Conservation (phyloP, 2,888 invertebrate genomes). For the Prosapia bicincta region DNA sequence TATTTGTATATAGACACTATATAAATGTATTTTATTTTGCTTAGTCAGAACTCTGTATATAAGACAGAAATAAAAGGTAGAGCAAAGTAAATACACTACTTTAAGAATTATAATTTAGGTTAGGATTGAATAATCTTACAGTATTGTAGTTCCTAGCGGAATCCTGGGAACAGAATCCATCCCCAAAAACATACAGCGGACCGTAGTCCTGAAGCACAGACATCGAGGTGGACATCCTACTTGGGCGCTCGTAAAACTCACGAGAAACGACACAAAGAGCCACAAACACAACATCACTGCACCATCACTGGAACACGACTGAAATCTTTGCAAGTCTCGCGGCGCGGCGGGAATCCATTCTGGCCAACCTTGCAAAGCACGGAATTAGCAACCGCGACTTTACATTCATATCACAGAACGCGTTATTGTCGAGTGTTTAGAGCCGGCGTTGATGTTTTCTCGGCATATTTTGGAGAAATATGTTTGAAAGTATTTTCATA, state of each 20-base stretch:
- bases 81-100: too few species aligned
- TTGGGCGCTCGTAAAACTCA: conserved; percentile 31
- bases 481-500: too few species aligned
- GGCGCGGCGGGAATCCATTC: background rate
- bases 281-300: conserved; percentile 15
- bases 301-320: background rate
- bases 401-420: background rate
- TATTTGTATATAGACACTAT: too few species aligned
- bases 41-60: too few species aligned
- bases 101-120: too few species aligned
- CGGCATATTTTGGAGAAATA: background rate
- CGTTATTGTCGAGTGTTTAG: background rate
- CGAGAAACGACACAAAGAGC: conserved; percentile 28
- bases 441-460: background rate
- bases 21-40: too few species aligned
- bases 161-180: conserved; percentile 57
- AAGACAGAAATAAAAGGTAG: too few species aligned
- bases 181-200: conserved; percentile 66
- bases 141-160: conserved; percentile 55
- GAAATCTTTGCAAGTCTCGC: background rate
- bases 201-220: conserved; percentile 60
- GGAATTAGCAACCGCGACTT: background rate
- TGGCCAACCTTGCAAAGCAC: background rate
- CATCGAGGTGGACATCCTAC: conserved; percentile 57
- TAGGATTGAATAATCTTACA: conserved; percentile 57